Evolutionary conservation across 23 tunicate species (phyloP).

Genomic region (Phallusia fumigata): DNA sequence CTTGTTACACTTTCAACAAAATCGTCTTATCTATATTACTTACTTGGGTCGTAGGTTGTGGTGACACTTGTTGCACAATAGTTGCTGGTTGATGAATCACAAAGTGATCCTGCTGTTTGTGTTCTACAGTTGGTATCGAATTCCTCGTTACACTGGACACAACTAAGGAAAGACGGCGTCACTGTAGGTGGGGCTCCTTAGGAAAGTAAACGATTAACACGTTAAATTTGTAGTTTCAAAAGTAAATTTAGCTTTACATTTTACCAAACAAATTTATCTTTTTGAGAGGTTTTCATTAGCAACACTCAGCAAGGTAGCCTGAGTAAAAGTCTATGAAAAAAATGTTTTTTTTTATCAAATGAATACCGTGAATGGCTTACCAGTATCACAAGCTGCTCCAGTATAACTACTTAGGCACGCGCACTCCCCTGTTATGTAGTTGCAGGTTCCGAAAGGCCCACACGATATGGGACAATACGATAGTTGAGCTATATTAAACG

Average conservation of each 20-base stretch:
- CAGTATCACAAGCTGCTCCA: not conserved
- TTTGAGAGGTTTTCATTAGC: no score
- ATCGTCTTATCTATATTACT: not conserved
- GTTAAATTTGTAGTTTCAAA: no score
- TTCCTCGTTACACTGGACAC: conserved; percentile 1
- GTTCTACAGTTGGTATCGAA: not conserved
- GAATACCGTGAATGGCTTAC: not conserved
- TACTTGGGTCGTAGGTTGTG: not conserved
- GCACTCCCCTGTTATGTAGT: not conserved
- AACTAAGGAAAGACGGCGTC: not conserved
- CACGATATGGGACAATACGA: not conserved
- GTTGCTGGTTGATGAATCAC: not conserved
- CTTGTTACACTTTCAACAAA: no score
- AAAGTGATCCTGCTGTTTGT: not conserved
- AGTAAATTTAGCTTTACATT: no score
- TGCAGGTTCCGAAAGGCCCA: not conserved
- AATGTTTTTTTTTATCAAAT: no score
- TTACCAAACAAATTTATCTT: no score
- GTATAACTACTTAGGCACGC: not conserved
- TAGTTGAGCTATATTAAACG: no score
- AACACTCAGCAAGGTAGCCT: no score
- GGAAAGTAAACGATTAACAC: not conserved
- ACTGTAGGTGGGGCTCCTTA: no score
- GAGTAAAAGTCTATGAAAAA: no score
- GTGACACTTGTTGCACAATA: not conserved